Evolutionary conservation across 35 echinoderm and acorn worm species (phyloP).

Genomic region (Stichopus chloronotus): DNA sequence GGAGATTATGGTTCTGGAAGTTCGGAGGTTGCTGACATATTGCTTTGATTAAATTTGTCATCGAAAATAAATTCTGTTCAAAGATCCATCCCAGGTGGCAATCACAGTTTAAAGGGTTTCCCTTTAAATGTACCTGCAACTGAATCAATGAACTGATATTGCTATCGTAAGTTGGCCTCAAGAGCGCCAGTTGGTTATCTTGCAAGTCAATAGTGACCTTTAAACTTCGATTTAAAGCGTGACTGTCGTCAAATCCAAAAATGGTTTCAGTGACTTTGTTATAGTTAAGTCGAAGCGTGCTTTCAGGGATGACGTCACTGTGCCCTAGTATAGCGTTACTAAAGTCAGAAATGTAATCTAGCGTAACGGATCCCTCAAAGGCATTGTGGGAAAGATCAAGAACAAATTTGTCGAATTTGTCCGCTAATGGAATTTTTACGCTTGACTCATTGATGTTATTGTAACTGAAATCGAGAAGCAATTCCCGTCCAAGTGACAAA

Average conservation of each 20-base stretch:
- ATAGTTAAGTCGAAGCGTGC: not conserved
- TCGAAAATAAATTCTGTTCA: not conserved
- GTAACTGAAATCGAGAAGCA: not conserved
- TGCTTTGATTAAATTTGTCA: not conserved
- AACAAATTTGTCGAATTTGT: not conserved
- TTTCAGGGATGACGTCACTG: not conserved
- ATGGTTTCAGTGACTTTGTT: not conserved
- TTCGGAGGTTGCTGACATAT: not conserved
- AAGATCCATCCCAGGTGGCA: not conserved
- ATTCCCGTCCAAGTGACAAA: not conserved
- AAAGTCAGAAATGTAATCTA: not conserved
- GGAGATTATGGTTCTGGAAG: not conserved
- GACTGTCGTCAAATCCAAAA: not conserved
- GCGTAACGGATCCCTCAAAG: not conserved
- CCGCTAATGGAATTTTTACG: not conserved
- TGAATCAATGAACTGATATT: not conserved
- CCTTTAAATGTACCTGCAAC: conserved; percentile 1
- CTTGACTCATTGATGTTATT: not conserved
- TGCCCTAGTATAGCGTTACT: not conserved
- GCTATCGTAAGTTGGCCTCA: not conserved
- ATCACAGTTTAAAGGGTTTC: conserved; percentile 26
- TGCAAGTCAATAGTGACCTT: not conserved
- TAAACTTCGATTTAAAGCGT: not conserved
- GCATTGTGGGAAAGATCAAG: not conserved
- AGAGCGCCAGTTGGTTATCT: not conserved